Evolutionary conservation across 2,113 vertebrate species (phyloP).

Genomic region (Psettodes erumei): DNA sequence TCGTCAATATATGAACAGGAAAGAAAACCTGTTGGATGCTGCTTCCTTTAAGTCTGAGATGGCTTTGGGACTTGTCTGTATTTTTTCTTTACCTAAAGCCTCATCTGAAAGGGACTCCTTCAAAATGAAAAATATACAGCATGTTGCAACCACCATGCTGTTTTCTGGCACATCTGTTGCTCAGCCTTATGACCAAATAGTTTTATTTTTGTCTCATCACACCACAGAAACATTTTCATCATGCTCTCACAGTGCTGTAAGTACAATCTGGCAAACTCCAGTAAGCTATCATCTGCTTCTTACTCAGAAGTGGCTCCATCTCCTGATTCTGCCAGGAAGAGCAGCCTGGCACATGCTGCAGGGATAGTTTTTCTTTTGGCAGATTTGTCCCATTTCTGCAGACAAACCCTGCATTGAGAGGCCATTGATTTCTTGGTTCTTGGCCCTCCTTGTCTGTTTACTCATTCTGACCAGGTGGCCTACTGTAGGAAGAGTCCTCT

Average conservation of each 20-base stretch:
- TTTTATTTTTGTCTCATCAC: constrained; percentile 23
- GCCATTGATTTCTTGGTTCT: constrained; percentile 33
- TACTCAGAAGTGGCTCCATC: constrained; percentile 7
- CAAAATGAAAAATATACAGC: constrained; percentile 4
- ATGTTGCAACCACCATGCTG: background rate
- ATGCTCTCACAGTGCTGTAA: constrained; percentile 11
- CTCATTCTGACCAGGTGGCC: constrained; percentile 12
- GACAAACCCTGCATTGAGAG: constrained; percentile 11
- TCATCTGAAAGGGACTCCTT: background rate
- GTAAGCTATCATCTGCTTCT: constrained; percentile 24
- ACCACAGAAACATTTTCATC: constrained; percentile 27
- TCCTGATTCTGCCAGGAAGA: no score
- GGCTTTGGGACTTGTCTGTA: background rate
- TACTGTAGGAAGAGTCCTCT: constrained; percentile 6
- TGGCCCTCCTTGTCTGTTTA: constrained; percentile 15
- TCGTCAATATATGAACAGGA: no score
- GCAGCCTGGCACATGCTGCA: constrained; percentile 15
- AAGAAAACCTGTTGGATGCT: no score
- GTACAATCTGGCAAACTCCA: constrained; percentile 22
- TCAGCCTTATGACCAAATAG: constrained; percentile 1
- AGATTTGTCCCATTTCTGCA: constrained; percentile 2
- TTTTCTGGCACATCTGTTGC: background rate
- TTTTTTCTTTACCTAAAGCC: background rate
- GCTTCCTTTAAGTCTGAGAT: background rate
- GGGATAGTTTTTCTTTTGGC: constrained; percentile 29